Percentiles rank a stretch among this genome's conserved stretches.
phyloP scores from a whole-genome alignment of 2,797 vertebrate genomes.

The Argyrosomus regius region DNA sequence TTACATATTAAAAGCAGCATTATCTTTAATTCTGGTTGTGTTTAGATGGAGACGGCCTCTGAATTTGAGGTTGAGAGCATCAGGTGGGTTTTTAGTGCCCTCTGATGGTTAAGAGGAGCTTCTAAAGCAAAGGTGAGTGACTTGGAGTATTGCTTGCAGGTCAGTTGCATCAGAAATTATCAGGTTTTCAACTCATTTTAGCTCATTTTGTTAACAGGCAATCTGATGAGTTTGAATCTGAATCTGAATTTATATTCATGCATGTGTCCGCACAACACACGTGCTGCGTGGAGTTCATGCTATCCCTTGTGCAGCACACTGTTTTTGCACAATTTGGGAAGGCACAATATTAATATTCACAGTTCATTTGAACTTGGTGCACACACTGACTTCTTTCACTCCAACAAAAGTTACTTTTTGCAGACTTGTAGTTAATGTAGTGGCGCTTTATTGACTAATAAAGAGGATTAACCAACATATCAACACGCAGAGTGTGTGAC shows the following conservation, averaged over 20 bases:
- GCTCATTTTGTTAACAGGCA: constrained; percentile 41
- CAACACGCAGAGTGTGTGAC: constrained; percentile 53
- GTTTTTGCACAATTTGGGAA: background rate
- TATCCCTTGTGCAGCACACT: background rate
- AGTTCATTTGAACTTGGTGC: constrained; percentile 2
- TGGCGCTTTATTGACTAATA: constrained; percentile 59
- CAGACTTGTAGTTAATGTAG: constrained; percentile 44
- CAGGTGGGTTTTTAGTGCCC: constrained; percentile 81
- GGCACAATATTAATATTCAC: background rate
- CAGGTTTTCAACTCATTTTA: constrained; percentile 39
- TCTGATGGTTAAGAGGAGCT: constrained; percentile 72
- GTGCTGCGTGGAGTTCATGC: constrained; percentile 6
- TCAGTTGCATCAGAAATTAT: constrained; percentile 65
- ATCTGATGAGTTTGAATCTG: constrained; percentile 12
- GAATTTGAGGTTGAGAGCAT: constrained; percentile 35
- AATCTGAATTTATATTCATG: constrained; percentile 27
- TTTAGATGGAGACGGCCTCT: constrained; percentile 3
- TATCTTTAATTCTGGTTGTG: background rate
- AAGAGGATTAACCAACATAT: constrained; percentile 66
- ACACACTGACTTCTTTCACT: constrained; percentile 26
- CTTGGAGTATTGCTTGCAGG: constrained; percentile 52
- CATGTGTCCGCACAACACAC: background rate
- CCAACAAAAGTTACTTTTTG: constrained; percentile 40
- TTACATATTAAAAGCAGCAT: background rate
- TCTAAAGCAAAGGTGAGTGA: constrained; percentile 46